Percentiles rank a stretch among this genome's conserved stretches.
Evolutionary conservation across 2,888 invertebrate species (phyloP).

Genomic region (Cyaniris semiargus): DNA sequence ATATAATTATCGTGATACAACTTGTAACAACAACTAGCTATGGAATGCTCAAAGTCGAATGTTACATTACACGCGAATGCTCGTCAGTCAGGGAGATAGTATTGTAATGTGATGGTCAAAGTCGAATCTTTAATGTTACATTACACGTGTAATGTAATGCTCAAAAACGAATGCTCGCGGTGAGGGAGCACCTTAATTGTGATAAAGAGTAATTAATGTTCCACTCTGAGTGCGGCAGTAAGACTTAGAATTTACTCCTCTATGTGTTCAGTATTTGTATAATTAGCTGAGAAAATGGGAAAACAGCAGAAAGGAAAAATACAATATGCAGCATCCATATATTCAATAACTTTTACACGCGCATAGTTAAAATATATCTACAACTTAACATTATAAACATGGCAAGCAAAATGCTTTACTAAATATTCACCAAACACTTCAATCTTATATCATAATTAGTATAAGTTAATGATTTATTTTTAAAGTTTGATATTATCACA

Average conservation of each 20-base stretch:
- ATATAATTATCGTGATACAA: no score
- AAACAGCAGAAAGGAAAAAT: slow-evolving; percentile 27
- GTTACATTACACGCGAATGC: no score
- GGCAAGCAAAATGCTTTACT: slow-evolving; percentile 55
- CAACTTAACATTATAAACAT: slow-evolving; percentile 50
- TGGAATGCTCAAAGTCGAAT: no score
- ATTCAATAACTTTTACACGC: slow-evolving; percentile 59
- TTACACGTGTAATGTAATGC: no score
- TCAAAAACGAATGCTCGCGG: no score
- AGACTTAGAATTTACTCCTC: neutral
- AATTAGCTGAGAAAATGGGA: neutral
- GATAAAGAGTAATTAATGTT: no score
- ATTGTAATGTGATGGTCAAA: no score
- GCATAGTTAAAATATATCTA: slow-evolving; percentile 46
- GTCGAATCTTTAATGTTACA: no score
- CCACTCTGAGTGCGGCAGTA: neutral
- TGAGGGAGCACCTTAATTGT: no score
- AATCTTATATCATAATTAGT: slow-evolving; percentile 53
- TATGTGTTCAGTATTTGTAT: no score
- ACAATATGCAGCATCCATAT: slow-evolving; percentile 57
- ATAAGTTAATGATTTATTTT: slow-evolving; percentile 73
- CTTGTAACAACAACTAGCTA: no score
- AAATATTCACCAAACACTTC: slow-evolving; percentile 42
- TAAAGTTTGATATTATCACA: slow-evolving; percentile 77
- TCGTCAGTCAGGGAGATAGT: no score